Evolutionary conservation across 1,140 invertebrate genomes (phyloP), one percentile per base, ranked within the genome.

Genomic region (Probaryconus sp.): DNA sequence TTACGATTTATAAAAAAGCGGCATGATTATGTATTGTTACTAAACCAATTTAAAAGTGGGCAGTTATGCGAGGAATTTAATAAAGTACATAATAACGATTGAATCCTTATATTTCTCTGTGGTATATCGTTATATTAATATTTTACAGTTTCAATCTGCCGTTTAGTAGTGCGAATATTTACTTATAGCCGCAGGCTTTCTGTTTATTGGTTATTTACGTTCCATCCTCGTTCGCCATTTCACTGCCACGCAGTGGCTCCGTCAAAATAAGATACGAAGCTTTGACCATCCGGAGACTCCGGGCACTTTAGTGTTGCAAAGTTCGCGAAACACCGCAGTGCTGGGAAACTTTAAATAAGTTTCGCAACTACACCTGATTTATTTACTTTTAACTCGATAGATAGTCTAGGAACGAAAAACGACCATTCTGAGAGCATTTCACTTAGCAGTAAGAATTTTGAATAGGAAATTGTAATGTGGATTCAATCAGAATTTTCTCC

Each of bases 341-440:
- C 38, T 51, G 53, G 35, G 31, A 76, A 79, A 80, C 75, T 80
- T 81, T 81, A 76, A 80, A 78, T 77, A 82, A 80, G 78, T 82
- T 82, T 71, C 47, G 55, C 72, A 69, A 77, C 76, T 79, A 74
- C 42, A 69, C 69, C 68, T 79, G 79, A 80, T 82, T 77, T 78
- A 82, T 82, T 82, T 78, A 82, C 79, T 82, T 80, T 79, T 75
- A 79, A 82, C 76, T 78, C 69, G 56, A 79, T 79, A 70, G 71
- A 71, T 73, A 78, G 70, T 77, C 67, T 71, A 20, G 17, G 42
- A 42, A 47, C 7, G 21, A 50, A 51, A 68, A 67, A 48, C 61
- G 37, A 14, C 24, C 26, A 14, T 2, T 6, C 33, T 11, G 33
- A 43, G 38, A 64, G 30, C 47, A 56, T 50, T 50, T 67, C 51